Evolutionary conservation across 2,113 vertebrate genomes (phyloP).

Genomic region (Eudyptes chrysolophus): DNA sequence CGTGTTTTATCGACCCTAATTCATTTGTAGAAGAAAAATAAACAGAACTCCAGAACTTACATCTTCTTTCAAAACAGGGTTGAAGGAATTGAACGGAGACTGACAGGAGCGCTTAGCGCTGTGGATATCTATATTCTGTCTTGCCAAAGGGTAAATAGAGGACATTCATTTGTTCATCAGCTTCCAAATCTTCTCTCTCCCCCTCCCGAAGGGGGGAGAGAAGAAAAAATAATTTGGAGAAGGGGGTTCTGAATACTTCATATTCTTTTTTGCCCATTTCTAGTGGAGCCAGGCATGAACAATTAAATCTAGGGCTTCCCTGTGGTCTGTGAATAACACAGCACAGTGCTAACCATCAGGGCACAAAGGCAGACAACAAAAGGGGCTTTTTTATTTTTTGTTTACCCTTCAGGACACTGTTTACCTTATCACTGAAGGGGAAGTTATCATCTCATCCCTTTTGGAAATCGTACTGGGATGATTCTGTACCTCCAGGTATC

Average conservation of each 20-base stretch:
- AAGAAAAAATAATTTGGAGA: constrained; percentile 65
- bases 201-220: neutral
- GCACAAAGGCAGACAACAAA: constrained; percentile 73
- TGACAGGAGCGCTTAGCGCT: constrained; percentile 45
- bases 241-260: constrained; percentile 60
- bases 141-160: constrained; percentile 79
- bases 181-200: constrained; percentile 60
- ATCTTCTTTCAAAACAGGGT: constrained; percentile 7
- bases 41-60: constrained; percentile 24
- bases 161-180: constrained; percentile 72
- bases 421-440: constrained; percentile 77
- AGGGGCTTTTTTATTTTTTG: constrained; percentile 71
- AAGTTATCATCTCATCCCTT: constrained; percentile 69
- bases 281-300: constrained; percentile 71
- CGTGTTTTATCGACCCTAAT: neutral
- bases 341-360: constrained; percentile 70
- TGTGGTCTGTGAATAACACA: constrained; percentile 77
- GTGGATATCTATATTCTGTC: constrained; percentile 66
- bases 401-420: constrained; percentile 84
- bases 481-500: constrained; percentile 58
- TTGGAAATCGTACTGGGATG: constrained; percentile 59
- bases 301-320: constrained; percentile 79
- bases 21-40: constrained; percentile 30
- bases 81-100: constrained; percentile 26
- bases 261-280: constrained; percentile 67